Conservation (phyloP, 2,888 invertebrate genomes). For the Caenorhabditis doughertyi region DNA sequence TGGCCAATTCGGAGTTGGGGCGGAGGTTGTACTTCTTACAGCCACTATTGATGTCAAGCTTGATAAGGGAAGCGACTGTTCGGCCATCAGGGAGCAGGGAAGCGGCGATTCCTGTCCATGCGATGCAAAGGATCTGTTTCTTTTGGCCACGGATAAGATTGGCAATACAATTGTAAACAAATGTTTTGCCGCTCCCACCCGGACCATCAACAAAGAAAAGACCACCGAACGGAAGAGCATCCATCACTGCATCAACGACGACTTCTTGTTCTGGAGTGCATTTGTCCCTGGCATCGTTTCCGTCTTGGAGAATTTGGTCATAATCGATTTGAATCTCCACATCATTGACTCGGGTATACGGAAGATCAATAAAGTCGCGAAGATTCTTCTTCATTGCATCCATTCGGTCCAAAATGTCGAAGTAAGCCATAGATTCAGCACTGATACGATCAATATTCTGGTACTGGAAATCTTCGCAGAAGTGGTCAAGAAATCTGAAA, state of each 20-base stretch:
- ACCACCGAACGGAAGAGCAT: not conserved
- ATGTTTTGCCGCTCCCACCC: no score
- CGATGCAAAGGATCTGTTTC: slow-evolving; percentile 26
- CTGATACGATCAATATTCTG: not conserved
- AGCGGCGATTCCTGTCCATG: slow-evolving; percentile 65
- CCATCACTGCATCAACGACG: not conserved
- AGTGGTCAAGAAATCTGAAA: not conserved
- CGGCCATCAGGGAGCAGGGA: slow-evolving; percentile 51
- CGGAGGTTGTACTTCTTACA: not conserved
- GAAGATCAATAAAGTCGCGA: no score
- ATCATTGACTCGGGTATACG: not conserved
- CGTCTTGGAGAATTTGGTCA: no score
- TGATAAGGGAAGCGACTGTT: slow-evolving; percentile 44
- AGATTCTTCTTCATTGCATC: no score
- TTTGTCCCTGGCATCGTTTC: not conserved
- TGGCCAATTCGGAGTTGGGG: not conserved
- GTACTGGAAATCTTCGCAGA: not conserved
- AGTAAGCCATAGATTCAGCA: not conserved
- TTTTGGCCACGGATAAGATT: no score
- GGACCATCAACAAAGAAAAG: not conserved
- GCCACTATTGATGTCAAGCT: slow-evolving; percentile 22
- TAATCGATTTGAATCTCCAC: not conserved
- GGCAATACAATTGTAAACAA: no score
- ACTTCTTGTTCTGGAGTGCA: not conserved
- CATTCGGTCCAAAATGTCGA: not conserved